A percentile compares a stretch with the other conserved stretches of the same genome.
Evolutionary conservation across 2,113 vertebrate species (phyloP).

Genomic region (Orycteropus afer): DNA sequence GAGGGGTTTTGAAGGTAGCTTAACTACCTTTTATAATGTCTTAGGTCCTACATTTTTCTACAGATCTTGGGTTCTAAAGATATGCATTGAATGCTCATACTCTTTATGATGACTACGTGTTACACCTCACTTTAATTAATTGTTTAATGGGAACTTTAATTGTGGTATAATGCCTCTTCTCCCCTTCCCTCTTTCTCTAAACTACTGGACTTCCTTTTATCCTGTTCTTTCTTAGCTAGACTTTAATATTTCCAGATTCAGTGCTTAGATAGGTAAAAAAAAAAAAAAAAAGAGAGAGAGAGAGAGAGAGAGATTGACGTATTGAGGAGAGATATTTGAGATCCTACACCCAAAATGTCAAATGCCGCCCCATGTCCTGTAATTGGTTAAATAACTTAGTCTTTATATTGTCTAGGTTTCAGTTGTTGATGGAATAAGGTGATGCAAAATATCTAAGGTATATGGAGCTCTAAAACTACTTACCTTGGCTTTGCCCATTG

Average conservation of each 20-base stretch:
- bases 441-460: neutral
- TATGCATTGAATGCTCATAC: neutral
- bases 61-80: neutral
- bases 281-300: neutral
- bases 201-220: neutral
- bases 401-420: neutral
- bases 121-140: neutral
- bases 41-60: neutral
- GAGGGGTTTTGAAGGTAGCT: neutral
- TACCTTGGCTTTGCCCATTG: neutral
- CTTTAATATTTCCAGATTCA: neutral
- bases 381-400: neutral
- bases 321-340: neutral
- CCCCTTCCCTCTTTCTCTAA: neutral
- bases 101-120: neutral
- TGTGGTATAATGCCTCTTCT: neutral
- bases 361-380: neutral
- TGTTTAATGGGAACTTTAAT: neutral
- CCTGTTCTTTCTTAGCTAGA: neutral
- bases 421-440: neutral
- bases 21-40: neutral
- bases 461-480: neutral
- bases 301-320: neutral
- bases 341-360: neutral
- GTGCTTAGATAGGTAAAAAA: neutral